Evolutionary conservation across 53 echinoderm and acorn worm genomes (phyloP).

Genomic region (Pentamera pediparva): DNA sequence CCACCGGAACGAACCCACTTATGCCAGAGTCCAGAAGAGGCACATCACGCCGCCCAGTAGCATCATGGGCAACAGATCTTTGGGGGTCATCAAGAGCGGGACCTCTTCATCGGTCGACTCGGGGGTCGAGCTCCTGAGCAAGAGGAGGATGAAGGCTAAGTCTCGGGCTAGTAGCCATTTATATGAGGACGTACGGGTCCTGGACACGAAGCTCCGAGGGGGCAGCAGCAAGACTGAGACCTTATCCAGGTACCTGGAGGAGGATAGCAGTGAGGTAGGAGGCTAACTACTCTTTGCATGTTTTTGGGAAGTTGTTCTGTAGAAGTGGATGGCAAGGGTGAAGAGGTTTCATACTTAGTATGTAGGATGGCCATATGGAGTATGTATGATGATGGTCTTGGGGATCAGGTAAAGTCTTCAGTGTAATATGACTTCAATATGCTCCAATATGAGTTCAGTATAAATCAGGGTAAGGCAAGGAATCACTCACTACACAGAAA

Average conservation of each 20-base stretch:
- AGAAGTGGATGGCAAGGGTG: background rate
- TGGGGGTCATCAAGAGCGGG: slow-evolving; percentile 7
- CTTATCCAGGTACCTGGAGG: slow-evolving; percentile 37
- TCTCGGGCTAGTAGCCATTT: slow-evolving; percentile 25
- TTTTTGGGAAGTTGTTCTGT: background rate
- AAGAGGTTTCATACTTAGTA: background rate
- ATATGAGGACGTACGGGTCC: slow-evolving; percentile 61
- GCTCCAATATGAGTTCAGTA: background rate
- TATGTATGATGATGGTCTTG: no score
- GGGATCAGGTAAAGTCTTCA: no score
- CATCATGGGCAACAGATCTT: slow-evolving; percentile 7
- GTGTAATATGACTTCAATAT: background rate
- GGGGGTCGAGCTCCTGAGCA: slow-evolving; percentile 25
- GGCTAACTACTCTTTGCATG: background rate
- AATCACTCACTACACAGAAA: background rate
- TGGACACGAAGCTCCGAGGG: slow-evolving; percentile 20
- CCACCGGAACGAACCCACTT: background rate
- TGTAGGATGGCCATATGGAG: background rate
- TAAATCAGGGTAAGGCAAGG: no score
- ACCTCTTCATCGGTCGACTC: slow-evolving; percentile 31
- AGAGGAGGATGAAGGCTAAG: background rate
- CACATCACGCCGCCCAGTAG: slow-evolving; percentile 6
- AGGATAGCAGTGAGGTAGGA: slow-evolving; percentile 80
- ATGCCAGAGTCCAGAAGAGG: slow-evolving; percentile 12
- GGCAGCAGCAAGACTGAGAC: slow-evolving; percentile 16